Evolutionary conservation across 1,140 invertebrate species (phyloP), one percentile per base, ranked within the genome.

Genomic region (Caerostris darwini): DNA sequence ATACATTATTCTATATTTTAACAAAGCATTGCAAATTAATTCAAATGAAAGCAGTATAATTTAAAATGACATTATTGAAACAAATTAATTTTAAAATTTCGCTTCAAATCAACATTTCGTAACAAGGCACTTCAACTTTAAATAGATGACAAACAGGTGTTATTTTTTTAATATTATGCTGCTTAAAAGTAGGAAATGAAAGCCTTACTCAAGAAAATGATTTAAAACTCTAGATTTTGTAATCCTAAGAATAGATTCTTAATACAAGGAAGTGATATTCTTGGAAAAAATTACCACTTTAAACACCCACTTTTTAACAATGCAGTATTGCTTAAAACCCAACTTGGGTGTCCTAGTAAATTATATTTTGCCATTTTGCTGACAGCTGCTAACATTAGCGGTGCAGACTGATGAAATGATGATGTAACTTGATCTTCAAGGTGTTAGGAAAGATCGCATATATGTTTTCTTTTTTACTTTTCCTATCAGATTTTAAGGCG

Each of bases 351-450:
- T 14, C 50, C 50, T 12, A 53, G 5, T 77, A 50, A 50, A 34
- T 77, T 19, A 53, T 77, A 53, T 77, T 50, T 19, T 17, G 82
- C 82, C 12, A 10, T 64, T 53, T 64, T 19, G 64, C 10, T 50
- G 88, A 90, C 88, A 90, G 88, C 88, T 90, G 88, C 5, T 61
- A 50, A 90, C 88, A 69, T 67, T 57, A 12, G 3, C 10, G 7
- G 58, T 50, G 14, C 3, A 3, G 17, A 19, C 14, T 69, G 59
- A 88, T 10, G 64, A 3, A 57, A 77, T 69, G 67, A 77, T 77
- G 88, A 4, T 17, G 54, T 71, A 90, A 90, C 77, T 67, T 77
- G 34, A n/a, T n/a, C 8, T 8, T 14, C n/a, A 17, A 90, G 67
- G 10, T 71, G 64, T 7, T 67, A 14, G n/a, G 17, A 50, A 77